Percentiles rank a stretch among this genome's conserved stretches.
These are phyloP conservation scores for Polypterus senegalus DNA, from an alignment of 2,113 vertebrate species.

Conservation along the genomic window DNA sequence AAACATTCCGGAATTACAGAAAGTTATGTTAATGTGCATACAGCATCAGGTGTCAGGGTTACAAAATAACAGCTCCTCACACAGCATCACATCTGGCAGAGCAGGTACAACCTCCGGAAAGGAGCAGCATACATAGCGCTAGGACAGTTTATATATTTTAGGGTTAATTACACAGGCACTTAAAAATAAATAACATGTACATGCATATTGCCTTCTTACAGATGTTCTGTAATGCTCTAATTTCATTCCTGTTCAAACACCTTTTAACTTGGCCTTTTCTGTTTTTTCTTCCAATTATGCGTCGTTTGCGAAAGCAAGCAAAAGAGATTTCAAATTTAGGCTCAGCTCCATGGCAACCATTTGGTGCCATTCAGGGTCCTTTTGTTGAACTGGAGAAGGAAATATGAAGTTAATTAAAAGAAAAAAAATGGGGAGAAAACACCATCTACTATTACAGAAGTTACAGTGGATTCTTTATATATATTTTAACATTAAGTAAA, in stretches of 20 bases:
- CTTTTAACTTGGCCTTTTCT: conserved; percentile 24
- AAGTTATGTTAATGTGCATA: too few relatives aligned
- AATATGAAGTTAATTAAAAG: conserved; percentile 35
- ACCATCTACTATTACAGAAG: too few relatives aligned
- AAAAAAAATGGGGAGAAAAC: too few relatives aligned
- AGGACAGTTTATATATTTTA: neutral
- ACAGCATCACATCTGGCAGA: too few relatives aligned
- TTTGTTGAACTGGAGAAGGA: conserved; percentile 46
- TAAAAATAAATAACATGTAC: neutral
- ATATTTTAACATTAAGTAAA: too few relatives aligned
- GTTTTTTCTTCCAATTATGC: conserved; percentile 29
- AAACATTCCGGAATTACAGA: too few relatives aligned
- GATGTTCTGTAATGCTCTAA: conserved; percentile 10
- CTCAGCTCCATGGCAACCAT: conserved; percentile 42
- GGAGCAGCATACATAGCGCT: too few relatives aligned
- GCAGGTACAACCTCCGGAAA: too few relatives aligned
- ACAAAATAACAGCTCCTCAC: too few relatives aligned
- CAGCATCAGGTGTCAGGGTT: too few relatives aligned
- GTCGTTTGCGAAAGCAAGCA: conserved; percentile 28
- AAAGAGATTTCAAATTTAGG: conserved; percentile 32
- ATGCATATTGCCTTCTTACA: neutral
- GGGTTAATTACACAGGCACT: conserved; percentile 3
- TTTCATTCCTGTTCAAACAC: conserved; percentile 14
- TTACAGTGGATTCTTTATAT: too few relatives aligned
- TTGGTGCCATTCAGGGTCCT: conserved; percentile 35